These are phyloP conservation scores for Exocentrus adspersus DNA, from an alignment of 2,888 invertebrate species.

Conservation along the genomic window DNA sequence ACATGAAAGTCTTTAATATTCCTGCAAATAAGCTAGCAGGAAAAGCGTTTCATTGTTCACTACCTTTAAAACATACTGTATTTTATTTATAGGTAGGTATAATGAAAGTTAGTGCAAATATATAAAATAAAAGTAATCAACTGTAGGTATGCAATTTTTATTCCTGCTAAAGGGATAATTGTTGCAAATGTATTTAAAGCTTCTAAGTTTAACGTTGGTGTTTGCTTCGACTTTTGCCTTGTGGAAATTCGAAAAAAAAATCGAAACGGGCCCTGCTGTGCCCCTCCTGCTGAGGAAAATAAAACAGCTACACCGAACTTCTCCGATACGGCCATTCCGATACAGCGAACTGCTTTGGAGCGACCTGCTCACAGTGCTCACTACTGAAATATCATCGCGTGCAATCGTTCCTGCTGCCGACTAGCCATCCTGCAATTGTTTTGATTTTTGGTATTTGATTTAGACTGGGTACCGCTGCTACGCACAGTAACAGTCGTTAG, in stretches of 20 bases:
- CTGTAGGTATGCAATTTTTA: too few relatives aligned
- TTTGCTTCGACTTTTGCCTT: too few relatives aligned
- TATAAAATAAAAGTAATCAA: too few relatives aligned
- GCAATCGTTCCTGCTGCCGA: constrained; percentile 33
- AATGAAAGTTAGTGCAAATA: too few relatives aligned
- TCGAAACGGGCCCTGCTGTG: not conserved
- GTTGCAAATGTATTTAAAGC: too few relatives aligned
- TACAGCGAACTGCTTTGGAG: not conserved
- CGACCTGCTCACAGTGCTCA: constrained; percentile 7
- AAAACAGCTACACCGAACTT: constrained; percentile 9
- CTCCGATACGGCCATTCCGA: constrained; percentile 19
- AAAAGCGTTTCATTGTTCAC: too few relatives aligned
- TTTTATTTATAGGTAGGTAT: too few relatives aligned
- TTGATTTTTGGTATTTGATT: constrained; percentile 34
- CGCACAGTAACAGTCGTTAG: constrained; percentile 28
- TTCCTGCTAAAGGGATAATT: too few relatives aligned
- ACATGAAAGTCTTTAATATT: too few relatives aligned
- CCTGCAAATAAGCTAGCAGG: too few relatives aligned
- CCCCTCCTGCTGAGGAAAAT: constrained; percentile 22
- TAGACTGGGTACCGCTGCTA: constrained; percentile 16
- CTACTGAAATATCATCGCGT: constrained; percentile 36
- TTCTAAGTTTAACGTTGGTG: too few relatives aligned
- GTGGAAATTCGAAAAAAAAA: not conserved
- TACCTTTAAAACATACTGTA: too few relatives aligned
- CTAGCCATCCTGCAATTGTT: constrained; percentile 29